These are phyloP conservation scores for Drosophila sordidapex DNA, from an alignment of 2,888 invertebrate genomes.

Conservation along the genomic window DNA sequence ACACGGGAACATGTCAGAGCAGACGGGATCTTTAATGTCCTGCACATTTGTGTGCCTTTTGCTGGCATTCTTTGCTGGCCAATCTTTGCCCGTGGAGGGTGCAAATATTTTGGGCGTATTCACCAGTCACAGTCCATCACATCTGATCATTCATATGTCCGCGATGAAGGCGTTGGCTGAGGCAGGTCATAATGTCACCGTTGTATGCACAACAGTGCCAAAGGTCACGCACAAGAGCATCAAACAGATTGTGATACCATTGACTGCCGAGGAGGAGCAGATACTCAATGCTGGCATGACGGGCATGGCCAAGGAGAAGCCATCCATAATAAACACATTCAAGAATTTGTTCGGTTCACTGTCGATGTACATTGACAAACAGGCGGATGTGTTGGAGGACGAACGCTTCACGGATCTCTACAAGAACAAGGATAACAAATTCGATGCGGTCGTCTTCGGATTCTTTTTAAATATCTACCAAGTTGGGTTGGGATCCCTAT, in stretches of 20 bases:
- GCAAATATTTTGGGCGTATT: slow-evolving; percentile 83
- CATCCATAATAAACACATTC: slow-evolving; percentile 50
- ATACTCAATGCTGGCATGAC: slow-evolving; percentile 50
- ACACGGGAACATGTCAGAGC: slow-evolving; percentile 26
- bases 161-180: slow-evolving; percentile 77
- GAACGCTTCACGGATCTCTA: slow-evolving; percentile 76
- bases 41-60: slow-evolving; percentile 52
- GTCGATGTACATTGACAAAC: slow-evolving; percentile 64
- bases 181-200: slow-evolving; percentile 83
- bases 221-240: slow-evolving; percentile 78
- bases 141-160: slow-evolving; percentile 83
- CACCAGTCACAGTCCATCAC: slow-evolving; percentile 82
- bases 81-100: slow-evolving; percentile 41
- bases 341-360: slow-evolving; percentile 58
- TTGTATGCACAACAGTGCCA: slow-evolving; percentile 71
- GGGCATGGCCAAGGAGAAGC: slow-evolving; percentile 61
- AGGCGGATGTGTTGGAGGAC: slow-evolving; percentile 74
- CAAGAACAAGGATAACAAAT: slow-evolving; percentile 77
- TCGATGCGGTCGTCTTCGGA: slow-evolving; percentile 82
- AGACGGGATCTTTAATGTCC: slow-evolving; percentile 5
- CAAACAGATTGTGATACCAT: slow-evolving; percentile 74
- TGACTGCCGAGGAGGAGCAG: slow-evolving; percentile 57
- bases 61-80: slow-evolving; percentile 43
- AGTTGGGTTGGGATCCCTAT: slow-evolving; percentile 74
- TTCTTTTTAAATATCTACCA: slow-evolving; percentile 81